Evolutionary conservation across 2,888 invertebrate genomes (phyloP).

Genomic region (Omphaloscelis lunosa): DNA sequence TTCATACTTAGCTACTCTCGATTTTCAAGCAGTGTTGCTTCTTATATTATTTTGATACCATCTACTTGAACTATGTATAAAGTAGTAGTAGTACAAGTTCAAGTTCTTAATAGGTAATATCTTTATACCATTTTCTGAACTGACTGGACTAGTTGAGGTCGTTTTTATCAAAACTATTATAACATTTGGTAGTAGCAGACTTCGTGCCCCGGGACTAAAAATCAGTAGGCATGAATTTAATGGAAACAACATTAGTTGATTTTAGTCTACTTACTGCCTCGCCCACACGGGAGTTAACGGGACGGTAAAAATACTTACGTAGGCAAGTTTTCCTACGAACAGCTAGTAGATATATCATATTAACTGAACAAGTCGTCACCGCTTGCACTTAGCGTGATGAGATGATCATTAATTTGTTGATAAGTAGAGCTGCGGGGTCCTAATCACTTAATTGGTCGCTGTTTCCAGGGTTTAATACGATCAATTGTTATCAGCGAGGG

Average conservation of each 20-base stretch:
- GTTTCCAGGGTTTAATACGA: slow-evolving; percentile 81
- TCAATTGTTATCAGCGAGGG: slow-evolving; percentile 82
- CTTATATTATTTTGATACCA: neutral
- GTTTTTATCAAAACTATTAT: neutral
- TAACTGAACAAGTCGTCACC: slow-evolving; percentile 72
- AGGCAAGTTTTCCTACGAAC: slow-evolving; percentile 31
- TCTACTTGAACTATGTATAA: neutral
- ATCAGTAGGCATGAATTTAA: slow-evolving; percentile 30
- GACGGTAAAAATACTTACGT: slow-evolving; percentile 17
- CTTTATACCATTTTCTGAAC: neutral
- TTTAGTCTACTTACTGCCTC: slow-evolving; percentile 22
- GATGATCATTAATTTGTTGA: slow-evolving; percentile 79
- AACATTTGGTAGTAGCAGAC: neutral
- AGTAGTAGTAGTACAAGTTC: neutral
- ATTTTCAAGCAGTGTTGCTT: neutral
- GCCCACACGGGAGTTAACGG: slow-evolving; percentile 27
- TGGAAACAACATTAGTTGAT: slow-evolving; percentile 50
- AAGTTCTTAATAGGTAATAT: neutral
- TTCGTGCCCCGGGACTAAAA: slow-evolving; percentile 6
- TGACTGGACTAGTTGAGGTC: neutral
- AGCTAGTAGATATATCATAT: slow-evolving; percentile 57
- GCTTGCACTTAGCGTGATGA: slow-evolving; percentile 77
- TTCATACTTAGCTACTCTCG: neutral
- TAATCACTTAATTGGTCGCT: slow-evolving; percentile 86
- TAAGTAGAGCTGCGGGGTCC: slow-evolving; percentile 81